These are phyloP conservation scores for Gymnoscopelus braueri DNA, from an alignment of 2,797 vertebrate genomes.

Conservation along the genomic window DNA sequence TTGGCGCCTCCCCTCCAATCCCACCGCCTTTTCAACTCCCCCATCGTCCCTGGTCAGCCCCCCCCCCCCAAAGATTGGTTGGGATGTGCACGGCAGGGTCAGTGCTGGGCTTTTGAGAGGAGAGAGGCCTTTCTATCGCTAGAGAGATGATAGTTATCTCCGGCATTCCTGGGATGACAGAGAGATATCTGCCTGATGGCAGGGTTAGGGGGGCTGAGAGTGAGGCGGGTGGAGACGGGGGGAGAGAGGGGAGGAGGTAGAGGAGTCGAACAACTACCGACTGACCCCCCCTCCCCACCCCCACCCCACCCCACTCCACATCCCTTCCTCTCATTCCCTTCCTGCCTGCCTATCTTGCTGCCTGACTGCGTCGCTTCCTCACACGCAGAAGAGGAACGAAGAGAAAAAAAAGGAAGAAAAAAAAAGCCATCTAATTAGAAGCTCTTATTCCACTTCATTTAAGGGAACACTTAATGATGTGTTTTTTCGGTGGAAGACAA, in stretches of 20 bases:
- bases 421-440: constrained; percentile 79
- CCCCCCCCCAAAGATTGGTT: constrained; percentile 57
- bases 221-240: constrained; percentile 61
- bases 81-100: constrained; percentile 83
- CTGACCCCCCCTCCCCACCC: constrained; percentile 23
- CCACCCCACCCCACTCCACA: constrained; percentile 30
- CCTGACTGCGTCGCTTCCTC: constrained; percentile 75
- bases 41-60: constrained; percentile 40
- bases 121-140: constrained; percentile 78
- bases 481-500: constrained; percentile 77
- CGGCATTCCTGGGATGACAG: constrained; percentile 94
- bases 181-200: constrained; percentile 85
- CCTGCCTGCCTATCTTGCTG: constrained; percentile 69
- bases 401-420: constrained; percentile 35
- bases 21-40: constrained; percentile 23
- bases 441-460: constrained; percentile 86
- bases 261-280: constrained; percentile 65
- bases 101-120: constrained; percentile 69
- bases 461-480: constrained; percentile 82
- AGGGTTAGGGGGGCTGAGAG: constrained; percentile 74
- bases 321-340: constrained; percentile 30
- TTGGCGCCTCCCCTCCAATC: constrained; percentile 26
- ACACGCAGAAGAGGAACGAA: constrained; percentile 52
- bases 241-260: constrained; percentile 60
- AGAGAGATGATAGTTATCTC: constrained; percentile 90